Evolutionary conservation across 2,888 invertebrate genomes (phyloP), one percentile per base, ranked within the genome.

Genomic region (Sicus ferrugineus): DNA sequence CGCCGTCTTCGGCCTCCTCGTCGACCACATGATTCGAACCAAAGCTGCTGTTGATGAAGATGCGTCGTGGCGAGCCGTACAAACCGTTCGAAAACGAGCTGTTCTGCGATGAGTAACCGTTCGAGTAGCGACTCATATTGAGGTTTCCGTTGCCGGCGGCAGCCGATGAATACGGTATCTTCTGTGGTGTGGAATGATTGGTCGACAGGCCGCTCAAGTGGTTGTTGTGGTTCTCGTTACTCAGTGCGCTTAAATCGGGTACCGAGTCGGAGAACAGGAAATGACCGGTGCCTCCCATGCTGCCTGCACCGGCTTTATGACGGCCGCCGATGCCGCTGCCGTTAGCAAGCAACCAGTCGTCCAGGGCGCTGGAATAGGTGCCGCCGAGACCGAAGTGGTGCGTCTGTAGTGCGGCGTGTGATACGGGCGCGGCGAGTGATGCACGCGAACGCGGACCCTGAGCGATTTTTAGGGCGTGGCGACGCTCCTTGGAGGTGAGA

Each of bases 401-500:
- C 28, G 81, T 79, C 71, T 85, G 84, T 67, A 85, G 73, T 3
- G 85, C 80, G 66, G 85, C 81, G 75, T 84, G 85, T 9, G 83
- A 82, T 38, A 85, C 83, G 72, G 84, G 85, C 9, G 84, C 86
- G 21, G 86, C 86, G 50, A 85, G 74, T 2, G 85, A 85, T 71
- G 84, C 86, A 31, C 85, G 81, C 62, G 84, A 85, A 73, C 83
- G 77, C 48, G 85, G 85, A 48, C 83, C 85, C 73, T 85, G 85
- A n/a, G 83, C 83, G 67, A 84, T 85, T 83, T 82, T 87, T 77
- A 90, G 82, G 5, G 89, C 89, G 75, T 87, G 86, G 67, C 90
- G 84, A 56, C 90, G 85, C 78, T 90, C 90, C 79, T 90, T 90
- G 75, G 90, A 90, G 74, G 88, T 88, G 77, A 88, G 81, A 75